A percentile compares a stretch with the other conserved stretches of the same genome.
phyloP scores from a whole-genome alignment of 1,140 invertebrate genomes.

The Mactra quadrangularis region DNA sequence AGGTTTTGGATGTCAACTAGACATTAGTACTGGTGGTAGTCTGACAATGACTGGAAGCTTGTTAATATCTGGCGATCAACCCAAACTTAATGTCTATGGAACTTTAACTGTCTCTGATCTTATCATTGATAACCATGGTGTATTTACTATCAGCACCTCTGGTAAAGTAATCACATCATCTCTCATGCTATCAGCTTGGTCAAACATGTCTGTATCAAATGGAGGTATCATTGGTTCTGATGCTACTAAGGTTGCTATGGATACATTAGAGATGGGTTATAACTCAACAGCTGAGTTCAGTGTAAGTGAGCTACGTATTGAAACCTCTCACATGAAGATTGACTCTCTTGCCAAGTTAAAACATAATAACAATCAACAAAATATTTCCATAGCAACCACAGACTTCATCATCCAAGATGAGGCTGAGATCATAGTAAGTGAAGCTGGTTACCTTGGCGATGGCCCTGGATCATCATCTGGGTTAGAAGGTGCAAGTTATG shows the following conservation, averaged over 20 bases:
- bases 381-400: slow-evolving; percentile 58
- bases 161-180: slow-evolving; percentile 52
- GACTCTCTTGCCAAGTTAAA: slow-evolving; percentile 61
- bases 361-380: slow-evolving; percentile 35
- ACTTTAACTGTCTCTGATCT: slow-evolving; percentile 41
- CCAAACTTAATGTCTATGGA: slow-evolving; percentile 59
- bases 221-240: slow-evolving; percentile 44
- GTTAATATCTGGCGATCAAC: slow-evolving; percentile 49
- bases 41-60: slow-evolving; percentile 35
- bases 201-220: slow-evolving; percentile 13
- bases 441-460: slow-evolving; percentile 47
- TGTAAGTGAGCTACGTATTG: slow-evolving; percentile 58
- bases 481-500: slow-evolving; percentile 68
- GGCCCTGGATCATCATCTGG: slow-evolving; percentile 48
- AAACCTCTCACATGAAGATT: slow-evolving; percentile 63
- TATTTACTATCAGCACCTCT: slow-evolving; percentile 50
- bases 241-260: slow-evolving; percentile 35
- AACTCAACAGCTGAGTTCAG: slow-evolving; percentile 59
- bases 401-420: slow-evolving; percentile 67
- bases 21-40: slow-evolving; percentile 15
- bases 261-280: slow-evolving; percentile 62
- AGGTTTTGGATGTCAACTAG: slow-evolving; percentile 32
- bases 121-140: slow-evolving; percentile 62
- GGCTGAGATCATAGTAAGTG: slow-evolving; percentile 63
- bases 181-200: slow-evolving; percentile 36